Percentiles rank a stretch among this genome's conserved stretches.
Conservation (phyloP, 1,140 invertebrate genomes). For the Panagrolaimus sp. region DNA sequence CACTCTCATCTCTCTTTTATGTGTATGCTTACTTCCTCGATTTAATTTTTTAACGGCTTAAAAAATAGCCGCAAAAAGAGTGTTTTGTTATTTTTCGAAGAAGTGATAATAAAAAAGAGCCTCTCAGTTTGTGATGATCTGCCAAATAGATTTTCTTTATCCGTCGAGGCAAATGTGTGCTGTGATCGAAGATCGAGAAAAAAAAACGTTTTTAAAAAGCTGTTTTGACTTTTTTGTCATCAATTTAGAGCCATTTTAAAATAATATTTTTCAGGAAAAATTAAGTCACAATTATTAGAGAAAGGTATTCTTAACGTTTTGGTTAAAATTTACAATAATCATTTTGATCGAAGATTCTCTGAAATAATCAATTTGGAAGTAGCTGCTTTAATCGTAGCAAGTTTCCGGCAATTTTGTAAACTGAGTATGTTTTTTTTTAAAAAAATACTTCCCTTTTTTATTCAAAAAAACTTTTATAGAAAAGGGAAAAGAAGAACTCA, state of each 20-base stretch:
- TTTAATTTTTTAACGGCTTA: too few relatives aligned
- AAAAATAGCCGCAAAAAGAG: too few relatives aligned
- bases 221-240: neutral
- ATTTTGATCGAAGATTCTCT: conserved; percentile 24
- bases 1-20: too few relatives aligned
- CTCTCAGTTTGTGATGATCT: neutral
- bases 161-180: neutral
- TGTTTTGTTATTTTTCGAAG: neutral
- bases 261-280: conserved; percentile 22
- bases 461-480: conserved; percentile 17
- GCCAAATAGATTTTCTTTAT: too few relatives aligned
- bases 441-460: neutral
- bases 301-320: conserved; percentile 25
- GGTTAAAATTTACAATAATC: conserved; percentile 34
- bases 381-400: conserved; percentile 21
- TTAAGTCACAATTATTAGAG: conserved; percentile 26
- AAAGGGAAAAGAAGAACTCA: conserved; percentile 30
- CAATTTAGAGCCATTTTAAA: neutral
- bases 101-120: neutral
- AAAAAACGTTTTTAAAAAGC: too few relatives aligned
- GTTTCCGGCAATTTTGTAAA: conserved; percentile 25
- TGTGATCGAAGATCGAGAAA: neutral
- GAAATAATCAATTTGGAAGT: conserved; percentile 32
- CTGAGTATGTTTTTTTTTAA: conserved; percentile 22
- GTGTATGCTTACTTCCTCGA: too few relatives aligned